Evolutionary conservation across 2,797 vertebrate genomes (phyloP), one percentile per base, ranked within the genome.

Genomic region (Carapus acus): DNA sequence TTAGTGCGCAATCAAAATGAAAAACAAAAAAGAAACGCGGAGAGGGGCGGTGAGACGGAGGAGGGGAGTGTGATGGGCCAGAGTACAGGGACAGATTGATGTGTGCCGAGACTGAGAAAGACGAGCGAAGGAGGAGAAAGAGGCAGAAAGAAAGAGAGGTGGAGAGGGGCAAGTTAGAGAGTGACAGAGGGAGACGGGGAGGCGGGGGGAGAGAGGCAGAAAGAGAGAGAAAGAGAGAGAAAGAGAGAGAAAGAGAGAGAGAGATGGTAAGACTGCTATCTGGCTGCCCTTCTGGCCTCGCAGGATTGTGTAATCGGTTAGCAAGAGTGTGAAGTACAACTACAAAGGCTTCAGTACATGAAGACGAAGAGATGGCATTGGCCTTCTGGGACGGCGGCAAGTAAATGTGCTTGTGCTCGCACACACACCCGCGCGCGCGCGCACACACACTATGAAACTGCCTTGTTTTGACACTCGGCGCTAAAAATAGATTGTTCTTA

Each of bases 401-500:
- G n/a, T n/a, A n/a, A n/a, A n/a, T n/a, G 24, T 5, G 24, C 24
- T 5, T 9, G 9, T 9, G 9, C 24, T 5, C 24, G 9, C 24
- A 27, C 24, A 27, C 24, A 27, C 24, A 27, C 24, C 4, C 24
- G 9, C 24, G 9, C 24, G 9, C 64, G 68, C 76, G 77, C 62
- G 72, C 75, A 73, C 74, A 73, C 74, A 69, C 67, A 66, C 62
- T 67, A 82, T 77, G 77, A 83, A 73, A 84, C 75, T 58, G 69
- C 61, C 71, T 23, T 81, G 81, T 86, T 88, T 86, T 85, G 84
- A 88, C 83, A 86, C 75, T 67, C 67, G 13, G 62, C 17, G 57
- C 83, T 87, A 86, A 86, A 83, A 86, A 87, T 87, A 86, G 78
- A 65, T 22, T 43, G 53, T 80, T 80, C 73, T 67, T 73, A 73